Conservation (phyloP, 2,797 vertebrate species). For the Sternotherus odoratus region DNA sequence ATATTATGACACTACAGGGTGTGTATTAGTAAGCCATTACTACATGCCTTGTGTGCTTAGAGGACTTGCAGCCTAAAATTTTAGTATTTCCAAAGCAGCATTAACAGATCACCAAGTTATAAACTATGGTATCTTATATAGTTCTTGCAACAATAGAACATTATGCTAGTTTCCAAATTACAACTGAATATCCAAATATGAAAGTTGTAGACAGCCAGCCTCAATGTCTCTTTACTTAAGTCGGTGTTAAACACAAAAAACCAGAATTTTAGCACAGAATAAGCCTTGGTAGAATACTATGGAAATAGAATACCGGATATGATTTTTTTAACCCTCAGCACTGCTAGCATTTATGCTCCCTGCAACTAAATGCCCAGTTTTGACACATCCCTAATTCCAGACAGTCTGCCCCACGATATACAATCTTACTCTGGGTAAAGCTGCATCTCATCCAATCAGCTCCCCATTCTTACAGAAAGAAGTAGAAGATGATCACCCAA, state of each 20-base stretch:
- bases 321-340: no score
- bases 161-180: rapidly evolving
- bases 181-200: not conserved
- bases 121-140: rapidly evolving
- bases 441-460: rapidly evolving
- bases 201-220: not conserved
- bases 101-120: not conserved
- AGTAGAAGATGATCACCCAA: not conserved
- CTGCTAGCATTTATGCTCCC: not conserved
- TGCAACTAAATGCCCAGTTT: not conserved
- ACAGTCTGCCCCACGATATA: not conserved
- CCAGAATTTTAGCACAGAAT: not conserved
- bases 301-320: not conserved
- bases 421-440: no score
- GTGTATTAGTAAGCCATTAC: not conserved
- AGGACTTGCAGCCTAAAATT: not conserved
- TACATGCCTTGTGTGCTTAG: rapidly evolving
- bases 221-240: rapidly evolving
- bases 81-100: not conserved
- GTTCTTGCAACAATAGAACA: rapidly evolving
- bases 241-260: not conserved
- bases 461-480: not conserved
- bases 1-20: not conserved
- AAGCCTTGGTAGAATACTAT: rapidly evolving
- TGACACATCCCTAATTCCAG: not conserved